phyloP scores from a whole-genome alignment of 1,140 invertebrate genomes.

The Zaprionus ghesquierei region DNA sequence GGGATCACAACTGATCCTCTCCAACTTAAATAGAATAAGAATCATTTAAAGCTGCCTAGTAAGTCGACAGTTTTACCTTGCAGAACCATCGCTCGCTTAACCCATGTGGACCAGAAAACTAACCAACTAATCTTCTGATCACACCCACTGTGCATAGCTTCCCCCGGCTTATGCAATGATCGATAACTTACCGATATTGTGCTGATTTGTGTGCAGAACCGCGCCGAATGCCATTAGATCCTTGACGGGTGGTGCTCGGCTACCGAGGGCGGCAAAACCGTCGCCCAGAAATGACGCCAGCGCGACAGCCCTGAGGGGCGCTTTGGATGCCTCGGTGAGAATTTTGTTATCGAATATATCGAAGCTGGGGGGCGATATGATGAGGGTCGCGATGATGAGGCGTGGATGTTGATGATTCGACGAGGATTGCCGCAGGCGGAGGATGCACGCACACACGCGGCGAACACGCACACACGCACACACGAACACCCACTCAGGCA shows the following conservation, averaged over 20 bases:
- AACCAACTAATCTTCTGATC: too few relatives aligned
- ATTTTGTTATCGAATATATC: conserved; percentile 82
- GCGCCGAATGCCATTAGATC: conserved; percentile 83
- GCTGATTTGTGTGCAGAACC: conserved; percentile 82
- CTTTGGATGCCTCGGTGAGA: conserved; percentile 82
- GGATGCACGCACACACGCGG: conserved; percentile 19
- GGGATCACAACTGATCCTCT: too few relatives aligned
- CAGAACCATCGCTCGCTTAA: too few relatives aligned
- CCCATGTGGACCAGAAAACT: too few relatives aligned
- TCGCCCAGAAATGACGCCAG: conserved; percentile 83
- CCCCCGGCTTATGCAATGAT: not conserved
- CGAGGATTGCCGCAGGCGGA: not conserved
- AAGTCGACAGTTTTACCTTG: too few relatives aligned
- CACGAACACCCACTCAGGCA: not conserved
- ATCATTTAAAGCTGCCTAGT: too few relatives aligned
- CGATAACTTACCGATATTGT: conserved; percentile 79
- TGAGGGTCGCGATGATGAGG: conserved; percentile 40
- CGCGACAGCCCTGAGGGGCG: conserved; percentile 83
- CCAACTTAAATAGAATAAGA: too few relatives aligned
- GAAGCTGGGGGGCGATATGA: conserved; percentile 53
- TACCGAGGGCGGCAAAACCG: conserved; percentile 82
- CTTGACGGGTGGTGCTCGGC: conserved; percentile 80
- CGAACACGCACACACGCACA: conserved; percentile 4
- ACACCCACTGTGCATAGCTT: too few relatives aligned
- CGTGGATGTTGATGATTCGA: conserved; percentile 25